Percentiles rank a stretch among this genome's conserved stretches.
Conservation (phyloP, 1,140 invertebrate genomes). For the Oscheius sp. region DNA sequence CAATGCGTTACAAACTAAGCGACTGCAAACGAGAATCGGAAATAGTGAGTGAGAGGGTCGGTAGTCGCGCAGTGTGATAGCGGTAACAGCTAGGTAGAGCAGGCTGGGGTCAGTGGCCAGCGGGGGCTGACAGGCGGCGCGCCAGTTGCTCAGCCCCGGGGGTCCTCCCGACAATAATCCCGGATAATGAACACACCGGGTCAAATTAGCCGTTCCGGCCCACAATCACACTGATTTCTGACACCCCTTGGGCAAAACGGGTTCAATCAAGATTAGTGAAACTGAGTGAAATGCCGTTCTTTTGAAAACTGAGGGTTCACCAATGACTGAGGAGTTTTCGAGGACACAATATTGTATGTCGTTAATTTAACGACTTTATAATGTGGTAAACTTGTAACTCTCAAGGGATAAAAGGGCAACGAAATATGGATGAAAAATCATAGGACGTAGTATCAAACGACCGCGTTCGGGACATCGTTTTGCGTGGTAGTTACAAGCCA, state of each 20-base stretch:
- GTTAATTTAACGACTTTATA: too few relatives aligned
- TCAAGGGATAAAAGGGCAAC: too few relatives aligned
- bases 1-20: background rate
- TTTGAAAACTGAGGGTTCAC: too few relatives aligned
- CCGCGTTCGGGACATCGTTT: background rate
- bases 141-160: constrained; percentile 7
- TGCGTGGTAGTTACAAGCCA: background rate
- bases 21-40: background rate
- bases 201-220: constrained; percentile 7
- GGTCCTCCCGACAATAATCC: constrained; percentile 11
- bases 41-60: background rate
- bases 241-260: background rate
- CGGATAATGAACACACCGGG: constrained; percentile 11
- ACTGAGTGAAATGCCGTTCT: background rate
- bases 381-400: too few relatives aligned
- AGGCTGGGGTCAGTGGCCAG: constrained; percentile 9
- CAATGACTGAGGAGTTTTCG: too few relatives aligned
- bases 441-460: too few relatives aligned
- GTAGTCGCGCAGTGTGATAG: constrained; percentile 8
- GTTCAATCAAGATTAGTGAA: background rate
- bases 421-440: too few relatives aligned
- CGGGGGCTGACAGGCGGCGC: constrained; percentile 1
- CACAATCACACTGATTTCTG: constrained; percentile 4
- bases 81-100: constrained; percentile 4
- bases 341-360: too few relatives aligned